Evolutionary conservation across 2,797 vertebrate genomes (phyloP).

Genomic region (Myiotriccus ornatus): DNA sequence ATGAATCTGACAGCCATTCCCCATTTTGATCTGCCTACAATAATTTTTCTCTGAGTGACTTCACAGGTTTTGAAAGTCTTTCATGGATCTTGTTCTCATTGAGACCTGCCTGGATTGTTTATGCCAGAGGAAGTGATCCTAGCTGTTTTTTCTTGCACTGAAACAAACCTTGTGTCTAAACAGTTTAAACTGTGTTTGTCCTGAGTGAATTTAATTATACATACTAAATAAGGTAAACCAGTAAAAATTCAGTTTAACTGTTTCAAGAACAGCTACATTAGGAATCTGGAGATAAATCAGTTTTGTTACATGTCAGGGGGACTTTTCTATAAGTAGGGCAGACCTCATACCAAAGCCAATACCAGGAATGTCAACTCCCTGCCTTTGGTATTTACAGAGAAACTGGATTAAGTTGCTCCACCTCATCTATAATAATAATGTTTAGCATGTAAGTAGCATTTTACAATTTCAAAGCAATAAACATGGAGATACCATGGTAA

Average conservation of each 20-base stretch:
- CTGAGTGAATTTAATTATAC: not conserved
- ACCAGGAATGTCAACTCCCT: not conserved
- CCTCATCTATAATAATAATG: not conserved
- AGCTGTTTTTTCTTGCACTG: not conserved
- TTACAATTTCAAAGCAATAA: constrained; percentile 38
- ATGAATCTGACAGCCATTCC: not conserved
- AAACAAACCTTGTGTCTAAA: not conserved
- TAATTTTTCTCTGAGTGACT: not conserved
- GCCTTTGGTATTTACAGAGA: not conserved
- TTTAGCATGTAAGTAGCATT: not conserved
- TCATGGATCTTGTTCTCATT: not conserved
- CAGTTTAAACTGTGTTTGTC: not conserved
- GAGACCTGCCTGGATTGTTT: not conserved
- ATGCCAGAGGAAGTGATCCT: not conserved
- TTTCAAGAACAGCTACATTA: not conserved
- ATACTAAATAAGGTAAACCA: not conserved
- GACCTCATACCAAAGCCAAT: not conserved
- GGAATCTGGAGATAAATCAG: not conserved
- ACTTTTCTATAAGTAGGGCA: not conserved
- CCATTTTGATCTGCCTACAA: not conserved
- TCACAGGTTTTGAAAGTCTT: not conserved
- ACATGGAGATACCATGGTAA: not conserved
- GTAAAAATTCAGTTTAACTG: not conserved
- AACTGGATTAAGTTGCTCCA: not conserved
- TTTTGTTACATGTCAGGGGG: not conserved